Conservation (phyloP, 2,113 vertebrate genomes). For the Calidris pygmaea region DNA sequence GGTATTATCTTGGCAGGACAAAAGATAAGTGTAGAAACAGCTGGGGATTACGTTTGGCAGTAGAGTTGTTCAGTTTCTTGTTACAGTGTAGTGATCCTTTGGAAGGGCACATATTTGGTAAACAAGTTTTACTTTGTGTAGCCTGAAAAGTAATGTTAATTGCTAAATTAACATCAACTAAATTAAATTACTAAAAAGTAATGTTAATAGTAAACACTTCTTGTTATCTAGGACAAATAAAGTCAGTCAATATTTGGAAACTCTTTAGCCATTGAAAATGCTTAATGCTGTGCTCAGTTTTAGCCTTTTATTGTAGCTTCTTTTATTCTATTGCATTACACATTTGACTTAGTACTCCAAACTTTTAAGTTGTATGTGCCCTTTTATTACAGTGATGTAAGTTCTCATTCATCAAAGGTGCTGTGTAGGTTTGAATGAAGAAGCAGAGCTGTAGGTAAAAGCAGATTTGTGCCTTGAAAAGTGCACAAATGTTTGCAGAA, state of each 20-base stretch:
- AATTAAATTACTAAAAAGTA: not conserved
- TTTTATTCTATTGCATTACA: not conserved
- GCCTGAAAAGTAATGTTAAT: not conserved
- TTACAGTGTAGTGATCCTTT: not conserved
- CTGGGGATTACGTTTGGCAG: not conserved
- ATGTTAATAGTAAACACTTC: not conserved
- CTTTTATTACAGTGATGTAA: not conserved
- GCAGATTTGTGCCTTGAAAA: not conserved
- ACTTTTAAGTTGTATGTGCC: not conserved
- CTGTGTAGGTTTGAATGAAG: not conserved
- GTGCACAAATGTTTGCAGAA: not conserved
- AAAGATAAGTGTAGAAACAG: not conserved
- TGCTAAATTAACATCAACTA: too few relatives aligned
- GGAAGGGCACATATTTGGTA: not conserved
- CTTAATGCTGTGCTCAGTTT: not conserved
- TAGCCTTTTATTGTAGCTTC: not conserved
- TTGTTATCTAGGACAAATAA: not conserved
- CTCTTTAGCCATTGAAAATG: not conserved
- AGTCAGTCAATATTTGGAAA: not conserved
- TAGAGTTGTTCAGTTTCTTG: not conserved
- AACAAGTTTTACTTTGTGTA: not conserved
- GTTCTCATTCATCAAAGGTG: rapidly evolving
- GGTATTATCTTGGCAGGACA: not conserved
- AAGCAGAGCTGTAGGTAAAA: not conserved
- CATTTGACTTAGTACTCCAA: not conserved